Conservation (phyloP, 2,888 invertebrate genomes). For the Lysandra coridon region DNA sequence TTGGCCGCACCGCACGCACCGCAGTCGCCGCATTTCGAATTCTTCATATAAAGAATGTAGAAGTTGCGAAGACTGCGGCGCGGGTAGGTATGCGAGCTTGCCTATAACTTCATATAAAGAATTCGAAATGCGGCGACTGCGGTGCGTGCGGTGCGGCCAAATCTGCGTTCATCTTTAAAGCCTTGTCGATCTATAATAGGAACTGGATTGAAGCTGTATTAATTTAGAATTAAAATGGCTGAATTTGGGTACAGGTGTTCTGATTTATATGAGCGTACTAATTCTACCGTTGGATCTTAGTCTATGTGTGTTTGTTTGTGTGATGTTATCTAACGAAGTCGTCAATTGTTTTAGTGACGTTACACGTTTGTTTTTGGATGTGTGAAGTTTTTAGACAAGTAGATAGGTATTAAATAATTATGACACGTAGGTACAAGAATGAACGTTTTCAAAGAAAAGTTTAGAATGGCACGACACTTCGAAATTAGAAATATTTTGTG, state of each 20-base stretch:
- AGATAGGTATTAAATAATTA: conserved; percentile 27
- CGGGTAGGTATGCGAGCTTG: too few relatives aligned
- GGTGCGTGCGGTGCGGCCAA: too few relatives aligned
- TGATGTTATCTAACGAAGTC: conserved; percentile 12
- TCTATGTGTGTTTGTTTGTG: conserved; percentile 28
- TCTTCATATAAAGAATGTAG: too few relatives aligned
- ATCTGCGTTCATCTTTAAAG: too few relatives aligned
- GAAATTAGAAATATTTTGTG: background rate
- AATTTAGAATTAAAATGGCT: background rate
- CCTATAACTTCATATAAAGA: too few relatives aligned
- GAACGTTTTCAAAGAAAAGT: background rate
- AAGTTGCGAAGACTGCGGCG: too few relatives aligned
- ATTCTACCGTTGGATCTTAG: background rate
- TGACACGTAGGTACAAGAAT: background rate
- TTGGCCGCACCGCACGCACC: too few relatives aligned
- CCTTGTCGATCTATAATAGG: too few relatives aligned
- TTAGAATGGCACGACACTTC: background rate
- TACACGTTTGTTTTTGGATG: conserved; percentile 20
- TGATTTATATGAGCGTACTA: background rate
- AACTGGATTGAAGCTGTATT: background rate
- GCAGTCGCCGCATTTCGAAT: too few relatives aligned
- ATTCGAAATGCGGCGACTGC: too few relatives aligned
- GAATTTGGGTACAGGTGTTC: background rate
- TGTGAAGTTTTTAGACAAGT: conserved; percentile 14
- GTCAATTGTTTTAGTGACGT: conserved; percentile 24